Base-by-base conservation (phyloP, 2,888 invertebrate species). In the Alcis repandata region DNA sequence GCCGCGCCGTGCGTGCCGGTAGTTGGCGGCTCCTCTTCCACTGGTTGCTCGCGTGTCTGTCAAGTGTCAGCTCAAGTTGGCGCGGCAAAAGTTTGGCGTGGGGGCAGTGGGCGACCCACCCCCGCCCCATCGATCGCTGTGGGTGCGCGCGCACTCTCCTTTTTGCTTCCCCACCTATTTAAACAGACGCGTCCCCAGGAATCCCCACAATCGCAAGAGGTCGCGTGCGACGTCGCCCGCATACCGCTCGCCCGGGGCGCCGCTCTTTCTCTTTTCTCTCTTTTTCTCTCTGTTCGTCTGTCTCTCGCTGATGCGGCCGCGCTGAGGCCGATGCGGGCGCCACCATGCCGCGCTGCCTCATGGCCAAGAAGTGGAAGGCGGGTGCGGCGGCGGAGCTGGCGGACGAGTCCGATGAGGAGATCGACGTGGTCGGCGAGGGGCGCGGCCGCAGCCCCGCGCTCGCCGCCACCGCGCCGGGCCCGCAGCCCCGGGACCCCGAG, bases 361-460 rank as follows among this genome's bases (percentile, higher is more conserved):
- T 98, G 97, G 98, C 98, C 85, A 98, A 98, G 94, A 98, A 98
- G 95, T 98, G 98, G 97, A 98, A 98, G 96, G 97, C 96, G 90
- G 91, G 87, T 85, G 87, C 88, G 85, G 89, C 85, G 87, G 89
- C 88, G 89, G 94, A 89, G 90, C 94, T 94, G 86, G 95, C 95
- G 76, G 96, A 96, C 78, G 92, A 92, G 94, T 90, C 91, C 72
- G 92, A 96, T 77, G 97, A 97, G 92, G 97, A 97, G 94, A 97
- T 97, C 93, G 97, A 97, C 95, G 97, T 97, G 85, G 97, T 97
- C 78, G 97, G 97, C 74, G 97, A 96, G 85, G 97, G 96, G 89
- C 91, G 92, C 88, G 91, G 90, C 86, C 88, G 90, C 78, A 93
- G 93, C 88, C 92, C 92, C 78, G 92, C 92, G 79, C 93, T 91